Base-by-base conservation (phyloP, 2,888 invertebrate genomes). In the Sphinx pinastri region DNA sequence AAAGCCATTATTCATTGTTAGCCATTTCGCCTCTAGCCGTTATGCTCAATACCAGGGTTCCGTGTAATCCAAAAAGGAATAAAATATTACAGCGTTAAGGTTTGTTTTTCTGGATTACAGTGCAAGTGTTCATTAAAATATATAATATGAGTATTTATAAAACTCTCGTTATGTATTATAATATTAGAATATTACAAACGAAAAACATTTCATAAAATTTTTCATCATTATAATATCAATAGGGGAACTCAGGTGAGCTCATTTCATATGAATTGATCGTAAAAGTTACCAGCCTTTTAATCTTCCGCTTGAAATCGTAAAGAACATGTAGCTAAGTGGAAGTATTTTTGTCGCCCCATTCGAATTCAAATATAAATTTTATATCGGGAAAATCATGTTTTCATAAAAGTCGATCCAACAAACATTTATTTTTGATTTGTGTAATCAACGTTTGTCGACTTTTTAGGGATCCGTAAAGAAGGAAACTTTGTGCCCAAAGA, bases 201-300 rank as follows among this genome's bases (percentile, higher is more conserved):
- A 59, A 49, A 69, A 68, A 76, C 77, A 75, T 74, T 76, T 74
- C 57, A 71, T 71, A 73, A 77, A 38, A 75, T 74, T 77, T 78
- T 76, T 73, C 69, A 70, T 69, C 70, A 70, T 74, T 75, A 75
- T 81, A 76, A 79, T 81, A 78, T 79, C 79, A 78, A 79, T 80
- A 75, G 73, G 70, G 74, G 73, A 73, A 72, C 72, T 71, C 79
- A 76, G 79, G 79, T 79, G 77, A 77, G 77, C 79, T 79, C 84
- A 79, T 84, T 80, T 79, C 75, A 73, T 78, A 81, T 80, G 79
- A 82, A 77, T 79, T 80, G 72, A 73, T 77, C 79, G 76, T 76
- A 79, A 82, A 79, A 73, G 82, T 81, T 78, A 82, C 74, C 76
- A 72, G 73, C 70, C 69, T 76, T 81, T 82, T 82, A 81, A 83